phyloP scores from a whole-genome alignment of 2,113 vertebrate genomes.

The Malurus elegans region DNA sequence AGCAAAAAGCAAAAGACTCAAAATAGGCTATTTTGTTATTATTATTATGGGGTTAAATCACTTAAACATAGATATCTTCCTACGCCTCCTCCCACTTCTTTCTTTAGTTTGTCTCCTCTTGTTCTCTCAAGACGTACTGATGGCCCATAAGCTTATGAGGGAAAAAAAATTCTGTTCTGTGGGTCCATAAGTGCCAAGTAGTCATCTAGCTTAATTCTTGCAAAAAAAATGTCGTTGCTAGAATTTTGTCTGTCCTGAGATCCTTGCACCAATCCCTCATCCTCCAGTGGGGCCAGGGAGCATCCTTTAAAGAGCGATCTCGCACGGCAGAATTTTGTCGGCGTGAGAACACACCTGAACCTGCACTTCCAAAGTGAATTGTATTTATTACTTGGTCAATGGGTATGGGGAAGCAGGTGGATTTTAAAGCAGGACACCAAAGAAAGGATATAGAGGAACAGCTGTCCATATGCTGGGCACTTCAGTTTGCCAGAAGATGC shows the following conservation, averaged over 20 bases:
- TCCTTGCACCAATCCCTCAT: neutral
- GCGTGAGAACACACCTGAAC: neutral
- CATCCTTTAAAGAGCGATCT: neutral
- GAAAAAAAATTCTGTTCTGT: neutral
- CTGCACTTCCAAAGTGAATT: too few relatives aligned
- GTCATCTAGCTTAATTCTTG: neutral
- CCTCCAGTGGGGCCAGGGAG: neutral
- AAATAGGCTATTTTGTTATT: constrained; percentile 44
- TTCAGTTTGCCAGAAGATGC: neutral
- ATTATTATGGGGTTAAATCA: constrained; percentile 11
- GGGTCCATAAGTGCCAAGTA: neutral
- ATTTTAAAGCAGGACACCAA: neutral
- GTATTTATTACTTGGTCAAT: neutral
- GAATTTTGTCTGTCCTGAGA: neutral
- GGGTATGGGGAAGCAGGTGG: neutral
- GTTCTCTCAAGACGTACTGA: neutral
- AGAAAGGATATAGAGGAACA: neutral
- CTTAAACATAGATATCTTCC: constrained; percentile 31
- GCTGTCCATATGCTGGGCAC: accelerated
- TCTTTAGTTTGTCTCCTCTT: constrained; percentile 32
- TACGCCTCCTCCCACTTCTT: constrained; percentile 16
- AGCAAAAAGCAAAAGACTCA: constrained; percentile 22
- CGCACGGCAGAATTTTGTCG: accelerated
- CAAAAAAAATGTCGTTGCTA: neutral
- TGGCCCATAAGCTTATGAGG: neutral